Base-by-base conservation (phyloP, 2,888 invertebrate genomes). In the Molanna angustata region DNA sequence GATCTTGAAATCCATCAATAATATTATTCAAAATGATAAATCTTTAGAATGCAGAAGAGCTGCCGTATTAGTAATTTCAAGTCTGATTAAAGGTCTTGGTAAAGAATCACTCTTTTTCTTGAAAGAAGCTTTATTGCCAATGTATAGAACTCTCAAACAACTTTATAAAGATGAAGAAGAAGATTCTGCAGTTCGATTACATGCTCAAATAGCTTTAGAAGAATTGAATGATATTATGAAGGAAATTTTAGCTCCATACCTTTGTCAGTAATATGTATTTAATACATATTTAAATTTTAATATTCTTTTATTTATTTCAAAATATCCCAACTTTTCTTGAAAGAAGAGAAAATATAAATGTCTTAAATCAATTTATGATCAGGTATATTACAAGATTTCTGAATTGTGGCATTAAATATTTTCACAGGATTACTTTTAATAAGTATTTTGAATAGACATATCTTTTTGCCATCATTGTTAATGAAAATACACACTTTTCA, bases 191-290 rank as follows among this genome's bases (percentile, higher is more conserved):
- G 79, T 90, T 41, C 78, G 81, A 63, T 72, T 88, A 40, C 92
- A 93, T 62, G 85, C 86, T 16, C 86, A 88, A 65, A 68, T 90
- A 49, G 88, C 90, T 1, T 68, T 92, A 32, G 86, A 90, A 67
- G 87, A 90, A 71, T 73, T 92, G 11, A 83, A 89, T 64, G 77
- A 78, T 50, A 82, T 85, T 49, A 84, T 86, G 54, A 79, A 74
- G 61, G 72, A 80, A 47, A 78, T 82, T 60, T 64, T 89, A 32
- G 18, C 22, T 4, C 51, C 35, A 17, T 44, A 35, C n/a, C 27
- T 45, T n/a, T n/a, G n/a, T n/a, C n/a, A n/a, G n/a, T n/a, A n/a
- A n/a, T n/a, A n/a, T n/a, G n/a, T n/a, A n/a, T n/a, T n/a, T n/a
- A n/a, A n/a, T n/a, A n/a, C n/a, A n/a, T n/a, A n/a, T n/a, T n/a